Evolutionary conservation across 2,888 invertebrate species (phyloP).

Genomic region (Platypus cylindrus): DNA sequence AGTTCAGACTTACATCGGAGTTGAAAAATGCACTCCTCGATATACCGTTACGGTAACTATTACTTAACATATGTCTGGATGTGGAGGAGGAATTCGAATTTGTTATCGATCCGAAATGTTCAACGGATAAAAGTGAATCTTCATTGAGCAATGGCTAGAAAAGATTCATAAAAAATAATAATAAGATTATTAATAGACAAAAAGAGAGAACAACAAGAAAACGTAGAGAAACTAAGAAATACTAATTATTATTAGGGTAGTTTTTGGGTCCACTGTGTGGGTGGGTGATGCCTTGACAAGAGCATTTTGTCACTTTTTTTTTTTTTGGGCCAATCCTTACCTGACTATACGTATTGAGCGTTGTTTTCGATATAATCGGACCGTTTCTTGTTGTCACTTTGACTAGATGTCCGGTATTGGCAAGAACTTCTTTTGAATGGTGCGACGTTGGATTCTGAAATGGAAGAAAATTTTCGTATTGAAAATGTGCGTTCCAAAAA

Average conservation of each 20-base stretch:
- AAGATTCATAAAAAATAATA: constrained; percentile 15
- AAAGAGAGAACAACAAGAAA: no score
- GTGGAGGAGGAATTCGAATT: constrained; percentile 19
- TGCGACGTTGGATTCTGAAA: constrained; percentile 35
- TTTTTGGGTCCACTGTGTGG: no score
- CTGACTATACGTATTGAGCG: constrained; percentile 28
- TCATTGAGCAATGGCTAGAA: constrained; percentile 29
- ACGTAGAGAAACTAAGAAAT: no score
- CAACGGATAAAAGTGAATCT: constrained; percentile 28
- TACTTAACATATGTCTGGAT: constrained; percentile 29
- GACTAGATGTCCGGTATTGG: constrained; percentile 28
- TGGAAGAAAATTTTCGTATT: constrained; percentile 14
- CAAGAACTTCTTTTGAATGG: constrained; percentile 32
- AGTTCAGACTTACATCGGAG: constrained; percentile 30
- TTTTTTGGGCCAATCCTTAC: constrained; percentile 22
- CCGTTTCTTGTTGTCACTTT: constrained; percentile 31
- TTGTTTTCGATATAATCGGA: constrained; percentile 28
- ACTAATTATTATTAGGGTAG: no score
- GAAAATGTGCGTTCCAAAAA: background rate
- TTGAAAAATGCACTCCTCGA: constrained; percentile 30
- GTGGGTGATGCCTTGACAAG: no score
- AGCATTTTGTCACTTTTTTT: no score
- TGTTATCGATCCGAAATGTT: constrained; percentile 29
- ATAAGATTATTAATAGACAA: no score
- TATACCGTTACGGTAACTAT: constrained; percentile 29